A percentile compares a stretch with the other conserved stretches of the same genome.
Conservation (phyloP, 2,888 invertebrate species). For the Rhimphoctona megacephalus region DNA sequence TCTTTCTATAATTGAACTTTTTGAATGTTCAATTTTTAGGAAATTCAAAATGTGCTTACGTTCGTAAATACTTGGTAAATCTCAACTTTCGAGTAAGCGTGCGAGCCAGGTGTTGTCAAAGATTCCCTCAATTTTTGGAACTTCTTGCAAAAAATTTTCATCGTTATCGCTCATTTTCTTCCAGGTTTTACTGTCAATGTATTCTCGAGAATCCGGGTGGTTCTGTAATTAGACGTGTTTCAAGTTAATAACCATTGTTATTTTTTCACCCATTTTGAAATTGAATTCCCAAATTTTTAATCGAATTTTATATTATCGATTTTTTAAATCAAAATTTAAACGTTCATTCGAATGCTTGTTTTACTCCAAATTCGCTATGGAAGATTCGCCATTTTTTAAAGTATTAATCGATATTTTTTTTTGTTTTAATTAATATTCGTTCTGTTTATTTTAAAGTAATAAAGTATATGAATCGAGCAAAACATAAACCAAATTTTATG, state of each 20-base stretch:
- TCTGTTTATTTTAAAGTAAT: too few species aligned
- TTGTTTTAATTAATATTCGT: too few species aligned
- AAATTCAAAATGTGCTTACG: background rate
- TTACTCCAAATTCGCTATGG: background rate
- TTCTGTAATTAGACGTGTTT: constrained; percentile 56
- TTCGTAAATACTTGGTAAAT: background rate
- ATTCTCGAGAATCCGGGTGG: constrained; percentile 18
- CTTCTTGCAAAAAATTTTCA: constrained; percentile 57
- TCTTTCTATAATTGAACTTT: background rate
- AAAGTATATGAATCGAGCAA: too few species aligned
- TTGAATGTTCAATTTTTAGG: background rate
- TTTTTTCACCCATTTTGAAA: background rate
- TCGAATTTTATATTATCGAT: background rate
- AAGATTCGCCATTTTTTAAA: background rate
- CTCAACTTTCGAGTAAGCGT: constrained; percentile 43
- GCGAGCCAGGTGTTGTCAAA: constrained; percentile 66
- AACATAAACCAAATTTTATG: too few species aligned
- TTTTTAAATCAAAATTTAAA: background rate
- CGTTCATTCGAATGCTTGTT: background rate
- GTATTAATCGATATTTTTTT: background rate
- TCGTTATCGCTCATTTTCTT: constrained; percentile 54
- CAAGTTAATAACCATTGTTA: background rate
- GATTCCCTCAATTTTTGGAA: constrained; percentile 41
- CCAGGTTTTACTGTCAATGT: constrained; percentile 42
- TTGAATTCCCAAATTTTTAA: background rate